Percentiles rank a stretch among this genome's conserved stretches.
Evolutionary conservation across 2,113 vertebrate genomes (phyloP).

Genomic region (Lepidothrix coronata): DNA sequence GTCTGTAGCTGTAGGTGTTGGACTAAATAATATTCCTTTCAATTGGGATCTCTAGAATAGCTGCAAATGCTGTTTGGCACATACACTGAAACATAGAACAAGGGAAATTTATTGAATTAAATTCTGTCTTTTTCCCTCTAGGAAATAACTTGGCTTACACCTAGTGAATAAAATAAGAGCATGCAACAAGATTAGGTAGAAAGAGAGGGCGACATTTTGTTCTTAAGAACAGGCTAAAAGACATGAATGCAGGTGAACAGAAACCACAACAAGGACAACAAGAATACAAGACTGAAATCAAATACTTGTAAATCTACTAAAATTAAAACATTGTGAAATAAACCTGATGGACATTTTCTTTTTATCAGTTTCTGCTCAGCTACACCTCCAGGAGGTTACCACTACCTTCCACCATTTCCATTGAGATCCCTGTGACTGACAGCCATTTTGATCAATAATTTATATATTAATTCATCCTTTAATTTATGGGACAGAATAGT

Average conservation of each 20-base stretch:
- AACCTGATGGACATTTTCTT: background rate
- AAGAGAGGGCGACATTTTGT: background rate
- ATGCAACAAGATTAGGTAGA: background rate
- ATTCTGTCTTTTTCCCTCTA: background rate
- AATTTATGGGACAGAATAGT: background rate
- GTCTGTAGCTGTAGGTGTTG: background rate
- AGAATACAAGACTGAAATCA: background rate
- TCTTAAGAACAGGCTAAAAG: background rate
- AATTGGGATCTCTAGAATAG: background rate
- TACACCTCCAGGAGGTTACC: background rate
- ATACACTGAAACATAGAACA: background rate
- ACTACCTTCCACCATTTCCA: background rate
- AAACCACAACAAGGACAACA: background rate
- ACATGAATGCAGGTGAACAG: background rate
- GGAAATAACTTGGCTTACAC: background rate
- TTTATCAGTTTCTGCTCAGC: background rate
- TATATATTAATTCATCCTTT: background rate
- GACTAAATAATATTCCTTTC: background rate
- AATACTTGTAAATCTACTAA: background rate
- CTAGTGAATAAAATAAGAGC: background rate
- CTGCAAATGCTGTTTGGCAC: background rate
- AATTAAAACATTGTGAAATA: background rate
- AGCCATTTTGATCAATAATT: background rate
- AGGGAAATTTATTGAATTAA: background rate
- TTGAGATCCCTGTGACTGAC: background rate